Evolutionary conservation across 2,888 invertebrate genomes (phyloP), one percentile per base, ranked within the genome.

Genomic region (Apocheima hispidaria): DNA sequence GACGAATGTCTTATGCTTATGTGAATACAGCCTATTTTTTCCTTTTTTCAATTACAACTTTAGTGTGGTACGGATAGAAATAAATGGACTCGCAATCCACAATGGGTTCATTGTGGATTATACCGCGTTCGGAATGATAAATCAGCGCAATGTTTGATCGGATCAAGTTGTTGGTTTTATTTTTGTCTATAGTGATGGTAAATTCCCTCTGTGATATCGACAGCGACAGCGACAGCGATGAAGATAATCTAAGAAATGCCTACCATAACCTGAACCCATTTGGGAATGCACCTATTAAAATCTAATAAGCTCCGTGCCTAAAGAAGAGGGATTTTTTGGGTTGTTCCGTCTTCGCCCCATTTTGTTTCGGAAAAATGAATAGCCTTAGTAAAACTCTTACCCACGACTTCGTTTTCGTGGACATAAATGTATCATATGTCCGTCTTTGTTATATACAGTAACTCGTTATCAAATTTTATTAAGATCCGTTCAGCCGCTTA

Each of bases 121-220:
- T 61, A 60, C 41, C 63, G 48, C 60, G 50, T 38, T 41, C 33
- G 21, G 50, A 54, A 60, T 60, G 60, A 59, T 67, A 65, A 67
- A 69, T 63, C 69, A 56, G 30, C 51, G 35, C 50, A 33, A 69
- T 67, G 69, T 59, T 55, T 51, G 63, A 65, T 62, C 49, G 35
- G 61, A 55, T 62, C 61, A 69, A 60, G 62, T 57, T 51, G 48
- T 59, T 65, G 44, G 20, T 66, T 57, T 55, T 67, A 35, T 35
- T 62, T 50, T 56, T 35, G 14, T 44, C 49, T 14, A 30, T 66
- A 18, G 36, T 48, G 50, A 46, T 35, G 21, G 66, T 50, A 38
- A 14, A 44, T 12, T 53, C 52, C 41, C 40, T 54, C 21, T 69
- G 69, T 60, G 60, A 62, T 9, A 38, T 26, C 26, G 36, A 51